Conservation (phyloP, 2,797 vertebrate species). For the Melanotaenia pygmaea region DNA sequence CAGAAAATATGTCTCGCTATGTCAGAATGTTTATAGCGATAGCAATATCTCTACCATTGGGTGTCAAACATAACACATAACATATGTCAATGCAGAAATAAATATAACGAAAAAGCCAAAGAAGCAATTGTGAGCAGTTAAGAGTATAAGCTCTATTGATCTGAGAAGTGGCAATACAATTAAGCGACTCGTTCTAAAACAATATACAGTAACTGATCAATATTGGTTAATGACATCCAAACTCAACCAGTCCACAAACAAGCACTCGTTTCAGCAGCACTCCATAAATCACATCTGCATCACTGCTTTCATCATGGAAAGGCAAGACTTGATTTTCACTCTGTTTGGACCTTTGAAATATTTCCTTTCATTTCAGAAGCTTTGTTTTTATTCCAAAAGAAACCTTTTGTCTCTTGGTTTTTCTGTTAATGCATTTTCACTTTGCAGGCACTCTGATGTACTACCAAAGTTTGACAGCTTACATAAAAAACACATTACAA, state of each 20-base stretch:
- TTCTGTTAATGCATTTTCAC: conserved; percentile 20
- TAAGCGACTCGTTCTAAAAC: conserved; percentile 24
- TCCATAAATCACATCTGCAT: conserved; percentile 27
- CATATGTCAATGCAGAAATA: conserved; percentile 2
- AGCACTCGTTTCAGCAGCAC: conserved; percentile 28
- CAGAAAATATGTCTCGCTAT: conserved; percentile 4
- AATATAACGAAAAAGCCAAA: neutral
- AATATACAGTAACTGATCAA: conserved; percentile 23
- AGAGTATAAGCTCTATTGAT: conserved; percentile 30
- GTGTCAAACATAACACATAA: neutral
- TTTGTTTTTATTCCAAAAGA: conserved; percentile 9
- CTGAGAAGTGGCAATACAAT: conserved; percentile 31
- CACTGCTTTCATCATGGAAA: conserved; percentile 40
- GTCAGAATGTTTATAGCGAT: conserved; percentile 2
- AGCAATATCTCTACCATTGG: neutral
- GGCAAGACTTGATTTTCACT: conserved; percentile 27
- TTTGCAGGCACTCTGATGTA: conserved; percentile 8
- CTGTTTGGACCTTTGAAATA: conserved; percentile 42
- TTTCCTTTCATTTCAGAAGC: conserved; percentile 41
- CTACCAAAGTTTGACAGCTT: neutral
- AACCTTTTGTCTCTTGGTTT: conserved; percentile 6
- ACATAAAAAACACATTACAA: neutral
- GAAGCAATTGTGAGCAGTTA: conserved; percentile 6
- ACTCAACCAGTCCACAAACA: conserved; percentile 22
- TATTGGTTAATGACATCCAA: conserved; percentile 21